Percentiles rank a stretch among this genome's conserved stretches.
Evolutionary conservation across 2,888 invertebrate species (phyloP).

Genomic region (Lepeophtheirus nordmannii): DNA sequence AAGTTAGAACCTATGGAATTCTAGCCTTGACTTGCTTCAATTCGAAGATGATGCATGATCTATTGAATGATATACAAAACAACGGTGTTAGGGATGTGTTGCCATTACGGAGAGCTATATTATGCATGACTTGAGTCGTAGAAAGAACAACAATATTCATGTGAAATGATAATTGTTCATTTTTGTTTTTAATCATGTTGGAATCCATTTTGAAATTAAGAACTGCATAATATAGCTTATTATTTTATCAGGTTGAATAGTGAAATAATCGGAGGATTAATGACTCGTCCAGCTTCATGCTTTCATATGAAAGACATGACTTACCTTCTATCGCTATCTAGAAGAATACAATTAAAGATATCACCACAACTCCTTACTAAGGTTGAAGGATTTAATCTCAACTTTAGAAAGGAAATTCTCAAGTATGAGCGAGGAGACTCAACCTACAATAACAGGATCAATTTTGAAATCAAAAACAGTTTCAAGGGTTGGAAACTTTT

Average conservation of each 20-base stretch:
- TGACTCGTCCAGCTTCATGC: slow-evolving; percentile 47
- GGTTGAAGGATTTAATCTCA: slow-evolving; percentile 47
- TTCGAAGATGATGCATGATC: slow-evolving; percentile 45
- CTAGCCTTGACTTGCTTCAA: slow-evolving; percentile 60
- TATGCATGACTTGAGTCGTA: too few species aligned
- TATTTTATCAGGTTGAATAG: slow-evolving; percentile 48
- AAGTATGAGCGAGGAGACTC: slow-evolving; percentile 38
- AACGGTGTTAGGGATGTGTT: slow-evolving; percentile 45
- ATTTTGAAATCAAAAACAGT: slow-evolving; percentile 19
- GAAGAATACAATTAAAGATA: slow-evolving; percentile 46
- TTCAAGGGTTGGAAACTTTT: neutral
- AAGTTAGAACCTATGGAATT: slow-evolving; percentile 71
- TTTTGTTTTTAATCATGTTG: too few species aligned
- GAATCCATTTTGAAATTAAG: too few species aligned
- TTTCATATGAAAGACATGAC: slow-evolving; percentile 50
- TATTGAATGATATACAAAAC: slow-evolving; percentile 54
- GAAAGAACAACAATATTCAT: too few species aligned
- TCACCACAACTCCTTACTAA: slow-evolving; percentile 46
- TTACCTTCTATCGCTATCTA: slow-evolving; percentile 50
- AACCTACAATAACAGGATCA: neutral
- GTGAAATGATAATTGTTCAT: too few species aligned
- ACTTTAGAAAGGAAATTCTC: slow-evolving; percentile 41
- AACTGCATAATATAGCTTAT: slow-evolving; percentile 22
- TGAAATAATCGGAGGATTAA: slow-evolving; percentile 56
- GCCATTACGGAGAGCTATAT: too few species aligned